Base-by-base conservation (phyloP, 2,113 vertebrate species). In the Larimichthys crocea region DNA sequence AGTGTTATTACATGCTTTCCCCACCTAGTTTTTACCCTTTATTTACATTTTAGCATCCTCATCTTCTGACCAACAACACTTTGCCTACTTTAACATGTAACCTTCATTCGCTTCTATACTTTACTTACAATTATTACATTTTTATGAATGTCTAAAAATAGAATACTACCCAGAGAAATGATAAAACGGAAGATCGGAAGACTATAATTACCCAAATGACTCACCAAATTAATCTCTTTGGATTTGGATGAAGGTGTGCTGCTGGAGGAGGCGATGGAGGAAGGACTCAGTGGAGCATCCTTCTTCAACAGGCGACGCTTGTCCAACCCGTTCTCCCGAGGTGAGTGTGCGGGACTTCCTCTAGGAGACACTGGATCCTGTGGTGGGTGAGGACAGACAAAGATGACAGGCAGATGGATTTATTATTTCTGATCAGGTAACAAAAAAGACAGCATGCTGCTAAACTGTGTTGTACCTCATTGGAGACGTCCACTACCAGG, bases 231-330 rank as follows among this genome's bases (percentile, higher is more conserved):
- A 82, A 97, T 95, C 90, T 98, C 97, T 94, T 99, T 99, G 84
- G 97, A 97, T 94, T 99, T 99, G 91, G 97, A 99, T 48, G 97
- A 98, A 15, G 97, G 98, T 24, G 97, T 99, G 94, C 98, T 99
- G 92, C 98, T 97, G 85, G 97, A 99, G 24, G 98, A 99, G 72
- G 97, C 97, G 7, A 99, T 93, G 0, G 98, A 99, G 84, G 97
- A 97, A 0, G 98, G 98, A 92, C 98, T 99, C 94, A 96, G 96
- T 0, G 98, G 97, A 0, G 96, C 96, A 0, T 99, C 98, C 75
- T 98, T 98, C 92, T 99, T 99, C 90, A 95, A 88, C 69, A 95
- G 95, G 0, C 97, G 96, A 16, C 93, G 88, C 87, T 99, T 99
- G 91, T 99, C 98, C 74, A 99, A 88, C 48, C 98, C 97, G 0